A percentile compares a stretch with the other conserved stretches of the same genome.
Conservation (phyloP, 2,113 vertebrate species). For the Galeopterus variegatus region DNA sequence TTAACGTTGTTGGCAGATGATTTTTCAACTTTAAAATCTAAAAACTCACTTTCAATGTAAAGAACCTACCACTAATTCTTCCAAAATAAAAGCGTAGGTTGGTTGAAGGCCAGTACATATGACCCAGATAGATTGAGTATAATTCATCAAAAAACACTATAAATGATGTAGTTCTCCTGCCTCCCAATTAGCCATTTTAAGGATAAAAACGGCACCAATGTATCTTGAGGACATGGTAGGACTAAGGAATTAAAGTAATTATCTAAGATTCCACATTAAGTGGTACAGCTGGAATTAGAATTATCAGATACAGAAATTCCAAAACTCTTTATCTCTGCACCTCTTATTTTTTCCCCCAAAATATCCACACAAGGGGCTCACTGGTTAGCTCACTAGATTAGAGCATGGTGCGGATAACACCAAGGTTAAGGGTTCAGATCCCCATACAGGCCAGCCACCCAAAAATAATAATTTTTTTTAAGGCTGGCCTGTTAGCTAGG, state of each 20-base stretch:
- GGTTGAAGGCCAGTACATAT: not conserved
- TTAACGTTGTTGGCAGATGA: not conserved
- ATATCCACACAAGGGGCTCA: not conserved
- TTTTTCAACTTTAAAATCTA: constrained; percentile 43
- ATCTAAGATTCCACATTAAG: not conserved
- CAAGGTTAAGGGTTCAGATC: too few species aligned
- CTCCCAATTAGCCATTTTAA: not conserved
- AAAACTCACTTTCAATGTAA: constrained; percentile 49
- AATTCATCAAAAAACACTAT: constrained; percentile 8
- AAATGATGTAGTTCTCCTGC: not conserved
- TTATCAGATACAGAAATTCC: not conserved
- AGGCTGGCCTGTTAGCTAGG: too few species aligned
- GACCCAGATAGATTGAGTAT: not conserved
- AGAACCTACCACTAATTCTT: not conserved
- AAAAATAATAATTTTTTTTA: too few species aligned
- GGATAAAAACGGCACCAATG: not conserved
- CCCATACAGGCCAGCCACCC: too few species aligned
- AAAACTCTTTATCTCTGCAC: not conserved
- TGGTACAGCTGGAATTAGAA: not conserved
- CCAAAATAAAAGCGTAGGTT: constrained; percentile 36
- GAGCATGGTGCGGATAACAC: too few species aligned
- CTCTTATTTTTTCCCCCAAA: not conserved
- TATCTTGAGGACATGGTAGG: not conserved
- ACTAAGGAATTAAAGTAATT: not conserved
- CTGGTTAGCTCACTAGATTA: too few species aligned